Base-by-base conservation (phyloP, 2,797 vertebrate genomes). In the Prunella strophiata region DNA sequence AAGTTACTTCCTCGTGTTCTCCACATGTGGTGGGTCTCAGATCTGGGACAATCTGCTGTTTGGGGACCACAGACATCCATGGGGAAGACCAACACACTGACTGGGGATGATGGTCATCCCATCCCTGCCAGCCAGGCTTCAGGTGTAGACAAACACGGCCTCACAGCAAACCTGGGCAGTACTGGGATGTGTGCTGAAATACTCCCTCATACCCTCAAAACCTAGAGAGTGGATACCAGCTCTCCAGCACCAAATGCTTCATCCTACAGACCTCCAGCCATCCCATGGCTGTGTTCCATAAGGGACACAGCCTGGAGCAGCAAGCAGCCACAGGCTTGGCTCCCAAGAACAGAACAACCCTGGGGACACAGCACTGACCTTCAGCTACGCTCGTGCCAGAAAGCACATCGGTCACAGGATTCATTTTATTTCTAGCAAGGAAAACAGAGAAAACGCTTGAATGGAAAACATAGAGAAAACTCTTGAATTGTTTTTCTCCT, bases 271-370 rank as follows among this genome's bases (percentile, higher is more conserved):
- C 25, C 47, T 43, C 22, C 25, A 62, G 50, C 20, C 23, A 8
- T 7, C 55, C 55, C 34, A 27, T 6, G 1, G 3, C 43, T 15
- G n/a, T 1, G 4, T 26, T 71, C 87, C 1, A 0, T 5, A 9
- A 40, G 36, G 34, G 61, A 34, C 1, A 4, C 6, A 19, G 43
- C 43, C 75, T 16, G 21, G 25, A 65, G 29, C 48, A 59, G 30
- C 30, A 10, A 26, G 55, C 48, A 82, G 63, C 66, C 47, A 43
- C 3, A 8, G 55, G 55, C 21, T 23, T 47, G 47, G 27, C 12
- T 59, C 51, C 50, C 23, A 63, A 48, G 38, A 57, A 61, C 48
- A 71, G 81, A 81, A 67, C 19, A 40, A 4, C 51, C 59, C 58
- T 68, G 77, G 34, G 55, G 38, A 65, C 18, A n/a, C 43, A 54